Evolutionary conservation across 2,888 invertebrate species (phyloP).

Genomic region (Belgica antarctica): DNA sequence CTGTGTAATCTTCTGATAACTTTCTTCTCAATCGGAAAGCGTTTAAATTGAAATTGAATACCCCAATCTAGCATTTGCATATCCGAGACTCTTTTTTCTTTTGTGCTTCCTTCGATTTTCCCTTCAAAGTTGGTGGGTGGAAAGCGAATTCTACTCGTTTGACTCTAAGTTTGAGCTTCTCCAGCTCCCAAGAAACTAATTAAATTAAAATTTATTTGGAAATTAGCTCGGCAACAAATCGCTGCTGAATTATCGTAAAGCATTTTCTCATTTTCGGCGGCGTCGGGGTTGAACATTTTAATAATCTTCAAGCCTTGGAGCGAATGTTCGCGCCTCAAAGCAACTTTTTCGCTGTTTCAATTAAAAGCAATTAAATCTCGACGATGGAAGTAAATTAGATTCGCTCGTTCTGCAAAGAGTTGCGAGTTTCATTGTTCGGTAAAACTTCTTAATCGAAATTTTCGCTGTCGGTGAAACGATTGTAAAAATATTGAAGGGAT

Average conservation of each 20-base stretch:
- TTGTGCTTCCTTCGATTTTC: neutral
- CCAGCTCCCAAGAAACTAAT: neutral
- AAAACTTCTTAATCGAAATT: constrained; percentile 1
- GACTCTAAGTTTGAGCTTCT: too few species aligned
- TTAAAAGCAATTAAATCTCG: constrained; percentile 23
- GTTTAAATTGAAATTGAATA: constrained; percentile 24
- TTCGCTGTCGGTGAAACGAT: neutral
- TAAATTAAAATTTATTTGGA: constrained; percentile 11
- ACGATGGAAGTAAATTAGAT: constrained; percentile 23
- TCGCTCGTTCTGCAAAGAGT: neutral
- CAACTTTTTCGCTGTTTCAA: constrained; percentile 12
- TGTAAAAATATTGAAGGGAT: neutral
- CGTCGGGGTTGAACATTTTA: neutral
- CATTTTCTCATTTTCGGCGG: neutral
- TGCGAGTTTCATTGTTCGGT: too few species aligned
- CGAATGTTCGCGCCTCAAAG: neutral
- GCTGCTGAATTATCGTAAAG: constrained; percentile 1
- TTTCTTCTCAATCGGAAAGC: constrained; percentile 24
- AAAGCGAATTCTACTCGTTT: neutral
- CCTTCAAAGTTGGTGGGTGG: neutral
- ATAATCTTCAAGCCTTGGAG: constrained; percentile 8
- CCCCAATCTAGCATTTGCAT: constrained; percentile 7
- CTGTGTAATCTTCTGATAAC: constrained; percentile 37
- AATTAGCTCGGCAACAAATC: constrained; percentile 25
- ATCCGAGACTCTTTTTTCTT: neutral